Base-by-base conservation (phyloP, 2,888 invertebrate genomes). In the Drosophila affinis region DNA sequence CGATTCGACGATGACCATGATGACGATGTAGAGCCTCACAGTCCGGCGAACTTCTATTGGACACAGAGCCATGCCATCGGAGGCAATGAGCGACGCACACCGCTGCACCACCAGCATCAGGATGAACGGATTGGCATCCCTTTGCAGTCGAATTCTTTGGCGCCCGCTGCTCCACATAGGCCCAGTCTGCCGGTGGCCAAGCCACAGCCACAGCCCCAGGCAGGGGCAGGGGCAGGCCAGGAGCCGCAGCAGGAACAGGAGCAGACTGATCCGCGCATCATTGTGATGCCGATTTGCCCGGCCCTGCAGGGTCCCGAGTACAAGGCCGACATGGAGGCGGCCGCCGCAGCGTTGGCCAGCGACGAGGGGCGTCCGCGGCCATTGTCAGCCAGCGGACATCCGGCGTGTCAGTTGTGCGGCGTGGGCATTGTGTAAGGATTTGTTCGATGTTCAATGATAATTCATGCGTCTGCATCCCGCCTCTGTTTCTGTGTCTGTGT, bases 41-140 rank as follows among this genome's bases (percentile, higher is more conserved):
- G 89, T 75, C 89, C 91, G 60, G 87, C 91, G 24, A 92, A 91
- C 75, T 96, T 95, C 94, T 96, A 95, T 93, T 95, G 95, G 92
- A 94, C 95, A 78, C 95, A 95, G 91, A 96, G 96, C 93, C 96
- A 96, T 93, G 95, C 95, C 79, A 94, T 96, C 91, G 95, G 95
- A 77, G 94, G 93, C 88, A 89, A 90, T 71, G 89, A 90, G 72
- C 86, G 89, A 60, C 92, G 94, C 82, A 93, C 93, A 79, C 94
- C 95, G 79, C 78, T 72, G 29, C 51, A 57, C 34, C 71, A 57
- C 9, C 63, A 54, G 10, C 51, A 70, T 5, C 69, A 55, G 71
- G 90, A 91, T 70, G 91, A 90, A 72, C 86, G 90, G 53, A 88
- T 90, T 90, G 89, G 93, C 91, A 92, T 93, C 91, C 84, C 93